A percentile compares a stretch with the other conserved stretches of the same genome.
These are phyloP conservation scores for Mixornis gularis DNA, from an alignment of 2,113 vertebrate genomes.

Conservation along the genomic window DNA sequence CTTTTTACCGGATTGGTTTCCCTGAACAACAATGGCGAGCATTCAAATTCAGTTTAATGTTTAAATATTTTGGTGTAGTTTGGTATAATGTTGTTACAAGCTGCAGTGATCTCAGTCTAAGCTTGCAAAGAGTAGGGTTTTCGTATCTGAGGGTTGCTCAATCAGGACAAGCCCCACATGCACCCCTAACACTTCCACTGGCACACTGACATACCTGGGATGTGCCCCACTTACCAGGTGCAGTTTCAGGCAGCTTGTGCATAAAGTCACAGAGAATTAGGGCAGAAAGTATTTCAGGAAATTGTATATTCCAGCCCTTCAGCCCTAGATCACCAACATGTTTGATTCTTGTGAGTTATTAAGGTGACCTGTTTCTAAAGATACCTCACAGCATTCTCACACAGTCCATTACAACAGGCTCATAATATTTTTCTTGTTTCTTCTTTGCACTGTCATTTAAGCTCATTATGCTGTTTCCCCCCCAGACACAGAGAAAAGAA, in stretches of 20 bases:
- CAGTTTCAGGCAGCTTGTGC: background rate
- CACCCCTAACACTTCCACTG: background rate
- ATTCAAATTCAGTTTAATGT: background rate
- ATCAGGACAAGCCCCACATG: background rate
- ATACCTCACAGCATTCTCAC: background rate
- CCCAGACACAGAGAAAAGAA: background rate
- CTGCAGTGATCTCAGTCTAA: background rate
- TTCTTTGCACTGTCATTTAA: background rate
- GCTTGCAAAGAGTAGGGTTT: background rate
- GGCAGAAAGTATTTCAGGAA: background rate
- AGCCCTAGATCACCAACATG: fast-evolving
- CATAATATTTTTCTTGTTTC: background rate
- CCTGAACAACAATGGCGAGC: background rate
- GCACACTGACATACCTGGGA: background rate
- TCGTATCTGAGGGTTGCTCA: background rate
- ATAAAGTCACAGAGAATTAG: background rate
- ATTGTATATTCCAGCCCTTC: background rate
- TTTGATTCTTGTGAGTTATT: background rate
- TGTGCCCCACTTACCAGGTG: fast-evolving
- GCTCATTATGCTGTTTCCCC: background rate
- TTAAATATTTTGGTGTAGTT: background rate
- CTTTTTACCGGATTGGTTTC: background rate
- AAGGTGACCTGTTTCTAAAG: background rate
- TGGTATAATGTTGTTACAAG: background rate
- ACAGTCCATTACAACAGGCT: background rate